A percentile compares a stretch with the other conserved stretches of the same genome.
These are phyloP conservation scores for Muricea muricata DNA, from an alignment of 92 coral and sea anemone genomes.

Conservation along the genomic window DNA sequence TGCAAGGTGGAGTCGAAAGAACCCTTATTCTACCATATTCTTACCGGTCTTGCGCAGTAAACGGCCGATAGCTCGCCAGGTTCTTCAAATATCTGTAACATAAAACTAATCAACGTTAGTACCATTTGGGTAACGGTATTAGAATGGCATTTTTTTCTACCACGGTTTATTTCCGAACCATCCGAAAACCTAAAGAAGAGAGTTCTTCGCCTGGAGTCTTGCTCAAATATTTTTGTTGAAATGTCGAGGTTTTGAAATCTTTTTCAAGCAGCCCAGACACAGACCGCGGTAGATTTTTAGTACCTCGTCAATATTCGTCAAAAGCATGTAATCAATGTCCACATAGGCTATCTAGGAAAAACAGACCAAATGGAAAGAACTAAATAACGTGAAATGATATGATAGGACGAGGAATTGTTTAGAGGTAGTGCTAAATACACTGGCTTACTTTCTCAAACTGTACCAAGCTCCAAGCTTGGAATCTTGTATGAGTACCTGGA, in stretches of 20 bases:
- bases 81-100: slow-evolving; percentile 60
- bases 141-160: no score
- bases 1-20: no score
- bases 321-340: slow-evolving; percentile 75
- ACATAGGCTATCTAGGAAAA: slow-evolving; percentile 70
- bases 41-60: slow-evolving; percentile 68
- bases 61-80: slow-evolving; percentile 73
- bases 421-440: neutral
- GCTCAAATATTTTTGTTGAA: no score
- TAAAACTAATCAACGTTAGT: neutral
- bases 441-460: slow-evolving; percentile 51
- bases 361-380: neutral
- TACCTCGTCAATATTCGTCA: slow-evolving; percentile 74
- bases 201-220: no score
- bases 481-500: slow-evolving; percentile 82
- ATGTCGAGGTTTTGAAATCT: no score
- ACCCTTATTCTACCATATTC: no score
- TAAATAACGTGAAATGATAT: neutral
- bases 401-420: neutral
- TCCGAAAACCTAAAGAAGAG: no score
- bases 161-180: neutral
- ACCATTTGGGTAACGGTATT: neutral
- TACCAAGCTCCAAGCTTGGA: slow-evolving; percentile 78
- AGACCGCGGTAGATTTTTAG: neutral
- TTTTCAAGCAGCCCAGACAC: no score